These are phyloP conservation scores for Otus sunia DNA, from an alignment of 2,113 vertebrate genomes.

Conservation along the genomic window DNA sequence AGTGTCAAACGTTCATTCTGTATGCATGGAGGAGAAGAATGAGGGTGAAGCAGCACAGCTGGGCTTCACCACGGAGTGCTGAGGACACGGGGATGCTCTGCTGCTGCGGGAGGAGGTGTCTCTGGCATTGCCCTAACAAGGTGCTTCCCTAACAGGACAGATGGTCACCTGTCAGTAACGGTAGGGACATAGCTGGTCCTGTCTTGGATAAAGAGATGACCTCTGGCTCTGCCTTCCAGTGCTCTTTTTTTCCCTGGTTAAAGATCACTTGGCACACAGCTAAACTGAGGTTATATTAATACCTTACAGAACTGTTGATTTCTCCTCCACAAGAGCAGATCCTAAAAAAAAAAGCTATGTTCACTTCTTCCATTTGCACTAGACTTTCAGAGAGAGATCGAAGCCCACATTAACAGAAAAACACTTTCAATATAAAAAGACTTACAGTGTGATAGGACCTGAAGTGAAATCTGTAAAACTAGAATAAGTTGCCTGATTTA, in stretches of 20 bases:
- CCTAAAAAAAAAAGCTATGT: not conserved
- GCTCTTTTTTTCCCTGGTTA: not conserved
- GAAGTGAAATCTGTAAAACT: not conserved
- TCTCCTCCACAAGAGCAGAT: not conserved
- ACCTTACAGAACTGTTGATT: not conserved
- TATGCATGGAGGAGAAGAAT: accelerated
- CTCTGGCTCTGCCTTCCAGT: not conserved
- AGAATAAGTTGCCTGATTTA: not conserved
- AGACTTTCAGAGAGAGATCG: not conserved
- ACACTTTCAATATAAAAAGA: not conserved
- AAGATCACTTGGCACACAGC: not conserved
- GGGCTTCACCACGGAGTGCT: accelerated
- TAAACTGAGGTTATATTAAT: not conserved
- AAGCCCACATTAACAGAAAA: not conserved
- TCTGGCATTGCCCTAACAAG: not conserved
- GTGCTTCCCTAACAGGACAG: not conserved
- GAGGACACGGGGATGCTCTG: not conserved
- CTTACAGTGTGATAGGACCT: not conserved
- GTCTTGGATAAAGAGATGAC: not conserved
- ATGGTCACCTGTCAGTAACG: not conserved
- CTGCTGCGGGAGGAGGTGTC: not conserved
- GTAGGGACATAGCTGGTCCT: not conserved
- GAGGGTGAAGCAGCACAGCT: not conserved
- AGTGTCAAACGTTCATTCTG: not conserved
- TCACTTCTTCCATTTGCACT: not conserved